phyloP scores from a whole-genome alignment of 2,888 invertebrate genomes.

The Philereme transversata region DNA sequence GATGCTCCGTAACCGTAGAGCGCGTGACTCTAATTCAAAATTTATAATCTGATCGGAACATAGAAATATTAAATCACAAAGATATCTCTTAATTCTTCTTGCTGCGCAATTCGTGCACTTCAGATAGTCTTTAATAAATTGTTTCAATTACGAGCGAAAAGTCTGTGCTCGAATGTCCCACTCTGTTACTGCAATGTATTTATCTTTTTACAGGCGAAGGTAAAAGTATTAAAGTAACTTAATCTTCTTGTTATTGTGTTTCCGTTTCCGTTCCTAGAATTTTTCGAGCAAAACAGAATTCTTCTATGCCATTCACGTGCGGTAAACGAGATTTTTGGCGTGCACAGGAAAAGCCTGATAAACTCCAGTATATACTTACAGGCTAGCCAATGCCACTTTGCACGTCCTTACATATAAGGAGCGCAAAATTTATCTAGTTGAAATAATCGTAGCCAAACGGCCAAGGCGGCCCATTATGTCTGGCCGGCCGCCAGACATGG shows the following conservation, averaged over 20 bases:
- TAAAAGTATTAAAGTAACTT: not conserved
- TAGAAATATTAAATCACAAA: conserved; percentile 26
- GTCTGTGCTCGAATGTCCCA: conserved; percentile 6
- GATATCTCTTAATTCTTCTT: conserved; percentile 28
- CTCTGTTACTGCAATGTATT: conserved; percentile 1
- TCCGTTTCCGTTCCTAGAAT: not conserved
- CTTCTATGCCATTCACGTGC: not conserved
- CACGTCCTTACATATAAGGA: conserved; percentile 69
- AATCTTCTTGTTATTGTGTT: not conserved
- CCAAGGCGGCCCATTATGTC: conserved; percentile 61
- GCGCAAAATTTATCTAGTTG: conserved; percentile 73
- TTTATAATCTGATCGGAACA: conserved; percentile 40
- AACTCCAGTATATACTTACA: conserved; percentile 37
- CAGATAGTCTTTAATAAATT: conserved; percentile 16
- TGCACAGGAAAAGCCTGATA: conserved; percentile 10
- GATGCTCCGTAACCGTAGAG: conserved; percentile 45
- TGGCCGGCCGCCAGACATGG: conserved; percentile 65
- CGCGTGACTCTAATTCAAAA: conserved; percentile 56
- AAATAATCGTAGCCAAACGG: conserved; percentile 68
- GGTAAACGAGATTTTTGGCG: not conserved
- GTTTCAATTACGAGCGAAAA: conserved; percentile 11
- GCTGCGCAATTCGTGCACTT: conserved; percentile 21
- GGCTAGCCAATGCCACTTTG: conserved; percentile 48
- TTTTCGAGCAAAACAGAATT: not conserved
- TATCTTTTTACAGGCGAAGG: not conserved